Evolutionary conservation across 1,140 invertebrate species (phyloP).

Genomic region (Drosophila pallidifrons): DNA sequence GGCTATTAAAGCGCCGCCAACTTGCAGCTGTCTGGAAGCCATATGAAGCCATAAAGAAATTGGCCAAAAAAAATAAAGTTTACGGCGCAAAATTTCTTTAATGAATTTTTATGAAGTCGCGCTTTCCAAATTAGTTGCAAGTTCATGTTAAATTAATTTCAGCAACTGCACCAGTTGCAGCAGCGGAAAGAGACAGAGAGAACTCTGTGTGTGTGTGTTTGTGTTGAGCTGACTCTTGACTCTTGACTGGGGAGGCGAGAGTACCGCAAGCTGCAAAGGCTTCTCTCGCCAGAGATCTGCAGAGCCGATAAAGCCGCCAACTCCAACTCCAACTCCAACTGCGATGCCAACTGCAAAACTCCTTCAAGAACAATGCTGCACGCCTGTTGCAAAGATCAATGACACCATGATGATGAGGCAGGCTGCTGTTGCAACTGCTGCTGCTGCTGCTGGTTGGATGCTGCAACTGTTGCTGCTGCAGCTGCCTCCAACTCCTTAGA

Average conservation of each 20-base stretch:
- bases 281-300: constrained; percentile 45
- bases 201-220: neutral
- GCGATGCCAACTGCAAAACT: constrained; percentile 35
- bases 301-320: constrained; percentile 59
- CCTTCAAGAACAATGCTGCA: constrained; percentile 73
- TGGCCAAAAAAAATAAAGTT: constrained; percentile 52
- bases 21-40: constrained; percentile 74
- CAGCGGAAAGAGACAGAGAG: too few species aligned
- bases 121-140: constrained; percentile 75
- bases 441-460: constrained; percentile 32
- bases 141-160: constrained; percentile 76
- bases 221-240: constrained; percentile 54
- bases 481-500: constrained; percentile 13
- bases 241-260: constrained; percentile 72
- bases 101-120: constrained; percentile 65
- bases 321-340: too few species aligned
- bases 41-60: constrained; percentile 81
- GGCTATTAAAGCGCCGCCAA: constrained; percentile 76
- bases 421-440: constrained; percentile 39
- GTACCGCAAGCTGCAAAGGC: constrained; percentile 70
- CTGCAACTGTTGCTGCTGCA: constrained; percentile 9
- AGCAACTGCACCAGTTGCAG: neutral
- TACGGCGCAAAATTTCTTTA: constrained; percentile 53
- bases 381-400: constrained; percentile 73
- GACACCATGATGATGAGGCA: constrained; percentile 76